Evolutionary conservation across 2,888 invertebrate genomes (phyloP), one percentile per base, ranked within the genome.

Genomic region (Incurvaria masculella): DNA sequence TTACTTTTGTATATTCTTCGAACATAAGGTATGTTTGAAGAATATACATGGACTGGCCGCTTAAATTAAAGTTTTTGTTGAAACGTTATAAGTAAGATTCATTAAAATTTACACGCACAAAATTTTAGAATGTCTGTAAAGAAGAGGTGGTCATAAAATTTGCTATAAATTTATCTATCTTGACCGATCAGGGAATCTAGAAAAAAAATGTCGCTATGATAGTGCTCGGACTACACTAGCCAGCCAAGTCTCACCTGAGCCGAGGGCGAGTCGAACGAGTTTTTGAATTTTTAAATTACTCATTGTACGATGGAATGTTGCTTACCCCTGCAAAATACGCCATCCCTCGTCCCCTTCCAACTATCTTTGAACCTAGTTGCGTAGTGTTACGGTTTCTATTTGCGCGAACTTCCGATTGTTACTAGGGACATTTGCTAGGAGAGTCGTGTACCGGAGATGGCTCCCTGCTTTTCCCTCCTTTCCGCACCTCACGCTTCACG

Each of bases 211-310:
- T 33, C 11, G 11, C 14, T 33, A n/a, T 3, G 33, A 14, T 33
- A 11, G 6, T 14, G 33, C 33, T 8, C 11, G 11, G 33, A 33
- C 33, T 33, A 33, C 14, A 33, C 33, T n/a, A n/a, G n/a, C n/a
- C n/a, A n/a, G 33, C 33, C 11, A 33, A 14, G 68, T 68, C 66
- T 69, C 69, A 65, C 68, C 65, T 68, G 68, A 39, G 67, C 65
- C 62, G 64, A 68, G 64, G 65, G 62, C 65, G 62, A 64, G 66
- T 58, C 71, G 74, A 74, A 74, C 76, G 78, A 75, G 76, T 76
- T 78, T 79, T 76, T 79, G 76, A 79, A 79, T 79, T 79, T 79
- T 79, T 78, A 79, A 79, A 79, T 78, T 79, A 75, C 78, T 78
- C 79, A 79, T 79, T 79, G 79, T 78, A 63, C 73, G 67, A 74